Percentiles rank a stretch among this genome's conserved stretches.
Conservation (phyloP, 2,797 vertebrate species). For the Acanthiza pusilla region DNA sequence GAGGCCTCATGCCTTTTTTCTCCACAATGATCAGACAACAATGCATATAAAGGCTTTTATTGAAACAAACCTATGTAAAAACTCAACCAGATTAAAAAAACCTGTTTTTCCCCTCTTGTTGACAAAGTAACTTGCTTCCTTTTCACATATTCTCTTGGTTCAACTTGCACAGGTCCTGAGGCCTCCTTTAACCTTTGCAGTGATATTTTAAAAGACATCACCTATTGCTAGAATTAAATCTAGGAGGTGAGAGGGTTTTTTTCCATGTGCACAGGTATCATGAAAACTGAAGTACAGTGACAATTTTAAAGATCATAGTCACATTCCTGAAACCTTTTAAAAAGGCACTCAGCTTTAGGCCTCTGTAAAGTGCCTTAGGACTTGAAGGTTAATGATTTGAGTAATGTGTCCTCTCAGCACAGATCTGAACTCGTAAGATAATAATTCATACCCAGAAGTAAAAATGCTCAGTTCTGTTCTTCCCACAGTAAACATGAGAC, state of each 20-base stretch:
- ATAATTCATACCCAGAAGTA: background rate
- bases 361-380: background rate
- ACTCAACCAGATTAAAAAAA: background rate
- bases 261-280: conserved; percentile 11
- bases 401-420: background rate
- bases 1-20: background rate
- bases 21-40: background rate
- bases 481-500: background rate
- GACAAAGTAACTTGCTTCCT: background rate
- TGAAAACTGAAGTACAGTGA: background rate
- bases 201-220: background rate
- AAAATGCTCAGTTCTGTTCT: background rate
- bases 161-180: background rate
- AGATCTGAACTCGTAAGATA: background rate
- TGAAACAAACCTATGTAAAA: background rate
- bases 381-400: background rate
- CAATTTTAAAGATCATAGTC: conserved; percentile 13
- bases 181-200: background rate
- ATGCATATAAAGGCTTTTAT: background rate
- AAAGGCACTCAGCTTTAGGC: background rate
- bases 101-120: background rate
- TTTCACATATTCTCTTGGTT: background rate
- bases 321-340: background rate
- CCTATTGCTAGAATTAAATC: conserved; percentile 8
- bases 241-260: conserved; percentile 15